Base-by-base conservation (phyloP, 2,888 invertebrate species). In the Leucophenga maculata region DNA sequence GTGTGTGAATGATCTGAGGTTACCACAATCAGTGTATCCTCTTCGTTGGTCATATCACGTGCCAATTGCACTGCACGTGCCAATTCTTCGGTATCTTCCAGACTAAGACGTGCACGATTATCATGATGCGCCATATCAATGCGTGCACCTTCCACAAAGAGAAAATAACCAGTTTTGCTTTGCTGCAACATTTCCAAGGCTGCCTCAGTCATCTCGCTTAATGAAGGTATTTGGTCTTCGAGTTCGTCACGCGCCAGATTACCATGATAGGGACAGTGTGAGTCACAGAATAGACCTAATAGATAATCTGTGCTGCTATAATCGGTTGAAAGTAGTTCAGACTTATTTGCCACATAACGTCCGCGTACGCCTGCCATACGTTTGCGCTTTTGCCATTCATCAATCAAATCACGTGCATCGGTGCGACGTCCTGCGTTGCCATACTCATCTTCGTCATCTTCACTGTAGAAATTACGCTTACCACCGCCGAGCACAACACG, bases 1-100 rank as follows among this genome's bases (percentile, higher is more conserved):
- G 93, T 93, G 84, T 95, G 95, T 0, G 93, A 92, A 82, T 95
- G 95, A 85, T 95, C 95, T 1, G 95, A 91, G 0, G 95, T 94
- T 2, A 94, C 95, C 0, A 96, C 91, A 4, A 96, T 91, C 13
- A 97, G 87, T 0, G 96, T 96, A 26, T 96, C 94, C 0, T 92
- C 88, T 0, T 87, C 86, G 73, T 90, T 87, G 0, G 93, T 92
- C 85, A 93, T 85, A 22, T 89, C 86, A 48, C 91, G 64, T 0
- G 95, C 93, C 64, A 89, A 88, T 80, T 91, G 87, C 9, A 95
- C 90, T 0, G 96, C 93, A 71, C 92, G 91, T 26, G 93, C 91
- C 68, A 96, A 90, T 79, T 94, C 94, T 0, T 93, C 90, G 0
- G 95, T 94, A 86, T 97, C 97, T 74, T 94, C 93, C 1, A 97